Conservation (phyloP, 2,888 invertebrate genomes). For the Brachypalpus laphriformis region DNA sequence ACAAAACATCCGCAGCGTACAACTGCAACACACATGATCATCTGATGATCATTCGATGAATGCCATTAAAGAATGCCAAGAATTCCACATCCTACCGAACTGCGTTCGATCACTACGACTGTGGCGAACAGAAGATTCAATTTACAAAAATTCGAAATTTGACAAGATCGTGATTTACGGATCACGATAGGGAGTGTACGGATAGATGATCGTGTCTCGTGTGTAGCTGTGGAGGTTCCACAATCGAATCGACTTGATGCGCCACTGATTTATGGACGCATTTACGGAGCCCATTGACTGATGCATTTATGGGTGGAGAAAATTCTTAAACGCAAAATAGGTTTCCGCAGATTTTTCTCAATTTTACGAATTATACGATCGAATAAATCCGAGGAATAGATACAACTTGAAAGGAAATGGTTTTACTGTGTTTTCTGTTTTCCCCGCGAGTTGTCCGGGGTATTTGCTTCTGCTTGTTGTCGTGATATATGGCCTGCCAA, state of each 20-base stretch:
- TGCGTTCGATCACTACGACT: neutral
- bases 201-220: constrained; percentile 18
- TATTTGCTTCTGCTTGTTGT: constrained; percentile 36
- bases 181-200: constrained; percentile 63
- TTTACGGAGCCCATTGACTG: constrained; percentile 60
- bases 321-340: constrained; percentile 29
- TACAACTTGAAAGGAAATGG: constrained; percentile 42
- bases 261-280: constrained; percentile 75
- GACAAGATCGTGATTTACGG: constrained; percentile 83
- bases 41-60: constrained; percentile 53
- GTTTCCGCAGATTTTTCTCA: constrained; percentile 52
- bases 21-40: constrained; percentile 38
- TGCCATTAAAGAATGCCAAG: constrained; percentile 78
- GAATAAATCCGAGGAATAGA: neutral
- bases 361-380: constrained; percentile 10
- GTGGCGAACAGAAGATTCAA: constrained; percentile 52
- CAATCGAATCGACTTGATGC: constrained; percentile 26
- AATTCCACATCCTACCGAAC: constrained; percentile 75
- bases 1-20: neutral
- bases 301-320: constrained; percentile 65
- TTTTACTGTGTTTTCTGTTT: constrained; percentile 4
- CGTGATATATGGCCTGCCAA: constrained; percentile 72
- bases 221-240: constrained; percentile 26
- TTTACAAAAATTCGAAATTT: constrained; percentile 78
- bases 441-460: constrained; percentile 15